These are phyloP conservation scores for Tyria jacobaeae DNA, from an alignment of 2,888 invertebrate species.

Conservation along the genomic window DNA sequence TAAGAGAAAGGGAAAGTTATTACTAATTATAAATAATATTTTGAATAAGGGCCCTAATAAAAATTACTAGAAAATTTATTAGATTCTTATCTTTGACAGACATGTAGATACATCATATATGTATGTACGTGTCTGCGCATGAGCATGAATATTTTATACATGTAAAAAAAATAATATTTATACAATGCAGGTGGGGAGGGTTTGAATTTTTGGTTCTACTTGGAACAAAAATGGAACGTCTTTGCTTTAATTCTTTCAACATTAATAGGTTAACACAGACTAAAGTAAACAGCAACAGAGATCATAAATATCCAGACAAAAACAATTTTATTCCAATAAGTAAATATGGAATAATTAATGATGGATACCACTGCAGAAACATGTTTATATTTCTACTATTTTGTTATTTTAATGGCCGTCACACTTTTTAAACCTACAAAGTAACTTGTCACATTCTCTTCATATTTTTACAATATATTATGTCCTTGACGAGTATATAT, in stretches of 20 bases:
- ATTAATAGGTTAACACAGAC: not conserved
- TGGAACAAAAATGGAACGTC: not conserved
- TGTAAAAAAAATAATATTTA: no score
- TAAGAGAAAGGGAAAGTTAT: no score
- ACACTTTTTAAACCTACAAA: constrained; percentile 25
- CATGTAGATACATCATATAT: no score
- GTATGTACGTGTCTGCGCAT: no score
- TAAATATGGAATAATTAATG: not conserved
- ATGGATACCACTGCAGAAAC: constrained; percentile 5
- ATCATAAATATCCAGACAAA: not conserved
- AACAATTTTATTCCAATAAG: not conserved
- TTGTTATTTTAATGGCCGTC: not conserved
- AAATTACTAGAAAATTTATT: no score
- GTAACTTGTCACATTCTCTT: constrained; percentile 37
- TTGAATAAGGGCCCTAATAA: no score
- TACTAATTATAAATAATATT: no score
- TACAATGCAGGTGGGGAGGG: no score
- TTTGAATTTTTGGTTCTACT: no score
- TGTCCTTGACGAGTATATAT: constrained; percentile 29
- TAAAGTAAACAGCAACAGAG: not conserved
- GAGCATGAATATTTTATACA: no score
- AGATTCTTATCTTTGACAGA: no score
- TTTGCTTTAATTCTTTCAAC: constrained; percentile 4
- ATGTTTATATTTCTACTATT: not conserved
- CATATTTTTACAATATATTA: constrained; percentile 9